Evolutionary conservation across 2,113 vertebrate species (phyloP), one percentile per base, ranked within the genome.

Genomic region (Gobiocypris rarus): DNA sequence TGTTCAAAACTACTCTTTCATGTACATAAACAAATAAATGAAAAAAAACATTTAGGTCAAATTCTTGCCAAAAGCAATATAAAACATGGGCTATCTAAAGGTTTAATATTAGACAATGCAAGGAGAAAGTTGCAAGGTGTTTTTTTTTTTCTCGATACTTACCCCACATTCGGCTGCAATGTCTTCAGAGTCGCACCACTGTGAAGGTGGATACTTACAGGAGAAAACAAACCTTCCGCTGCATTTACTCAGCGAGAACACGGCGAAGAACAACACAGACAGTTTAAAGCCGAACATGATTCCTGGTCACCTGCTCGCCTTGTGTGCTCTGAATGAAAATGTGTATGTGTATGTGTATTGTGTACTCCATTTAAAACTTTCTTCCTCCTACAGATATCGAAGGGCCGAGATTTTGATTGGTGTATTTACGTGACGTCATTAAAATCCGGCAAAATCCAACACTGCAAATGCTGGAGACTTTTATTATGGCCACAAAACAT

Each of bases 111-210:
- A 50, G 17, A 3, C 15, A 2, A 48, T 52, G 4, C 2, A 31
- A 69, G 3, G 26, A 43, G 15, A 9, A 24, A 13, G 11, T 5
- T 3, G 5, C 26, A 82, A 15, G 19, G 26, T 38, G 38, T 5
- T 38, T 38, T 5, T 38, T 14, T 26, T 9, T 17, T 70, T 45
- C n/a, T n/a, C 67, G 7, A 76, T 69, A 65, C 94, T 91, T 90
- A 97, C 96, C 95, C 96, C 93, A 84, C 95, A 96, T 24, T 91
- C 88, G 19, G 10, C 6, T 0, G 96, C 92, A 34, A 88, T 19
- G 24, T 95, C 92, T 82, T 58, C 0, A 0, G 95, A 94, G 2
- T 91, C 91, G 87, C 96, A 96, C 95, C 95, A 96, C 26, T 89
- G 84, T 0, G 89, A 90, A 0, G 94, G 92, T 0, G 95, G 90